These are phyloP conservation scores for Sebastes aleutianus DNA, from an alignment of 2,797 vertebrate species.

Conservation along the genomic window DNA sequence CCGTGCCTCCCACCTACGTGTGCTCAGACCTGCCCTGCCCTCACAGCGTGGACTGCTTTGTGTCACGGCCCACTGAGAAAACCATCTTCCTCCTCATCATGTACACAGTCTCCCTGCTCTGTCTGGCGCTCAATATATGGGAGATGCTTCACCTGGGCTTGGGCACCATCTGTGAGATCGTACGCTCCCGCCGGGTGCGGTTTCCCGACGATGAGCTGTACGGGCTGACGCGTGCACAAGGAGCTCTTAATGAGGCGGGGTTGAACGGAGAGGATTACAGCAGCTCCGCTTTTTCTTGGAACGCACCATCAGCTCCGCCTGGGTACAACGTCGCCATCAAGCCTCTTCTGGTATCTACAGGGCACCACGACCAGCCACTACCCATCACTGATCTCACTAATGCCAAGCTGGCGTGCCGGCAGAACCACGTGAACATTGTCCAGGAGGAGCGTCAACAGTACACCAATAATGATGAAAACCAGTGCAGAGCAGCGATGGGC, in stretches of 20 bases:
- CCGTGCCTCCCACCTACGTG: slow-evolving; percentile 85
- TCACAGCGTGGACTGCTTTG: slow-evolving; percentile 92
- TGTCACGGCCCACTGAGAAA: slow-evolving; percentile 95
- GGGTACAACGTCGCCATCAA: slow-evolving; percentile 91
- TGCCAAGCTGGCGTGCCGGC: slow-evolving; percentile 86
- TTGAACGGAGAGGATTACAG: slow-evolving; percentile 72
- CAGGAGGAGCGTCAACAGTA: slow-evolving; percentile 88
- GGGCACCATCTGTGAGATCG: slow-evolving; percentile 89
- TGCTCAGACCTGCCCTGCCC: slow-evolving; percentile 89
- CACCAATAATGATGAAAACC: slow-evolving; percentile 84
- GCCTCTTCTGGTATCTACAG: slow-evolving; percentile 60
- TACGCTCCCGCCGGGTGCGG: slow-evolving; percentile 75
- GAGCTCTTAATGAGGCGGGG: slow-evolving; percentile 20
- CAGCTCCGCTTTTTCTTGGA: slow-evolving; percentile 90
- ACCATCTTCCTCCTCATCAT: slow-evolving; percentile 96
- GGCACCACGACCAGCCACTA: slow-evolving; percentile 75
- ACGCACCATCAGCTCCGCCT: slow-evolving; percentile 88
- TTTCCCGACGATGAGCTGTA: slow-evolving; percentile 60
- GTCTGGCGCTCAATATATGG: slow-evolving; percentile 90
- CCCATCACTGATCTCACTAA: slow-evolving; percentile 88
- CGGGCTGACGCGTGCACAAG: slow-evolving; percentile 35
- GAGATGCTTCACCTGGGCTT: slow-evolving; percentile 96
- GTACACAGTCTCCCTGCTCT: slow-evolving; percentile 92
- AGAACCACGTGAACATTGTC: slow-evolving; percentile 92
- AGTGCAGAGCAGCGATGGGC: slow-evolving; percentile 58